These are phyloP conservation scores for Muntiacus reevesi DNA, from an alignment of 2,113 vertebrate species.

Conservation along the genomic window DNA sequence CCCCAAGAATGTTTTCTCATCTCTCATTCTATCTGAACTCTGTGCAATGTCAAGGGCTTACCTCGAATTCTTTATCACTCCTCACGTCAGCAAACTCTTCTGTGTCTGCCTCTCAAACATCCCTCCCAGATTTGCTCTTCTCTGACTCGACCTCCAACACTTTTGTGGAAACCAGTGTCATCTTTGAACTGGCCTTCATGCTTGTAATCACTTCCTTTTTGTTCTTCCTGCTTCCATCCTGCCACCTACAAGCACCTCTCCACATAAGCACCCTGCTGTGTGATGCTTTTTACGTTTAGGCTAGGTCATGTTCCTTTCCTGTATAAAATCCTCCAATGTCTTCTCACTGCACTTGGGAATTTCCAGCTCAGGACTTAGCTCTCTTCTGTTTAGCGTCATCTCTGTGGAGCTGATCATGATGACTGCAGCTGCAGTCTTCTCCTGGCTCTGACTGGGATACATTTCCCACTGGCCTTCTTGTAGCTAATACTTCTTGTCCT, in stretches of 20 bases:
- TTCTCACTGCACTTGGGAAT: not conserved
- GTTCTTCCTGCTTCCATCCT: not conserved
- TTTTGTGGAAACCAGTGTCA: not conserved
- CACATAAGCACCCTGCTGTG: not conserved
- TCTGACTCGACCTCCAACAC: not conserved
- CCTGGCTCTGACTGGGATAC: not conserved
- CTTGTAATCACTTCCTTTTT: not conserved
- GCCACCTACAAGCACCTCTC: not conserved
- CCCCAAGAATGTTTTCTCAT: not conserved
- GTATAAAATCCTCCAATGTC: not conserved
- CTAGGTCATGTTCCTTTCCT: not conserved
- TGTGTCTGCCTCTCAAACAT: not conserved
- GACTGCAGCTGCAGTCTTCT: not conserved
- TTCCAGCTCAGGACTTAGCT: not conserved
- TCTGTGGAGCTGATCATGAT: not conserved
- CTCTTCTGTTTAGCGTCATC: not conserved
- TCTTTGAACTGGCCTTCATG: not conserved
- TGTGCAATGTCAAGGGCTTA: slow-evolving; percentile 13
- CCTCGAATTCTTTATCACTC: not conserved
- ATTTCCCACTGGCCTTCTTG: not conserved
- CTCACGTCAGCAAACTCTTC: not conserved
- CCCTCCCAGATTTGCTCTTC: not conserved
- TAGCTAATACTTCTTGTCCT: not conserved
- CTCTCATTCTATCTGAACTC: slow-evolving; percentile 23
- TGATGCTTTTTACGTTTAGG: not conserved